These are phyloP conservation scores for Cromileptes altivelis DNA, from an alignment of 2,113 vertebrate genomes.

Conservation along the genomic window DNA sequence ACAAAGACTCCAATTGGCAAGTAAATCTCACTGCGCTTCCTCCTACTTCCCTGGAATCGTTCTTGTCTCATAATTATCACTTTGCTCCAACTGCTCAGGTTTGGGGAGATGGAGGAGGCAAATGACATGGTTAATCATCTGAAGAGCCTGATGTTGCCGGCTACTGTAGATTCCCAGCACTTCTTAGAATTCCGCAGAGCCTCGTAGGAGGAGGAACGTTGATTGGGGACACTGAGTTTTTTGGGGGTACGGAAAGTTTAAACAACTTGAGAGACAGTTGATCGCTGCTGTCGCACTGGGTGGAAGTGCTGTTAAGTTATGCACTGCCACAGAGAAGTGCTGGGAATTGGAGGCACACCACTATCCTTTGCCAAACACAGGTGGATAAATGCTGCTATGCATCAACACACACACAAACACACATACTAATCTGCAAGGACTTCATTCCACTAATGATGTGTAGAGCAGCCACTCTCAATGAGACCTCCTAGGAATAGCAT, in stretches of 20 bases:
- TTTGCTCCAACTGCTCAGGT: conserved; percentile 59
- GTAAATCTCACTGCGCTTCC: conserved; percentile 50
- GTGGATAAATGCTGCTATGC: conserved; percentile 55
- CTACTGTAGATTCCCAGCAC: conserved; percentile 18
- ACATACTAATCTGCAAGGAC: conserved; percentile 62
- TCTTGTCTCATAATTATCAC: conserved; percentile 69
- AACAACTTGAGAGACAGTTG: conserved; percentile 35
- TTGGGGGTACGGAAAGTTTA: conserved; percentile 32
- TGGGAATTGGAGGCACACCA: conserved; percentile 41
- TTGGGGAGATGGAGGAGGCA: conserved; percentile 34
- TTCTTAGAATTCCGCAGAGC: conserved; percentile 26
- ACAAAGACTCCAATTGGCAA: conserved; percentile 66
- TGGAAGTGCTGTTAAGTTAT: conserved; percentile 34
- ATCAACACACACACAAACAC: conserved; percentile 37
- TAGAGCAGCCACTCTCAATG: conserved; percentile 49
- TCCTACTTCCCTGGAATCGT: conserved; percentile 55
- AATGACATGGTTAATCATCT: conserved; percentile 58
- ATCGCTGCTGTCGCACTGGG: conserved; percentile 27
- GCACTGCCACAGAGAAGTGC: conserved; percentile 38
- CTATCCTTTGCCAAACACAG: conserved; percentile 49
- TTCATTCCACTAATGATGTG: conserved; percentile 70
- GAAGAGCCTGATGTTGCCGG: conserved; percentile 48
- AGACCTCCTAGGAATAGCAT: conserved; percentile 62
- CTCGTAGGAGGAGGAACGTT: conserved; percentile 10
- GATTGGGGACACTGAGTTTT: conserved; percentile 8